Evolutionary conservation across 2,888 invertebrate species (phyloP), one percentile per base, ranked within the genome.

Genomic region (Toxonevra muliebris): DNA sequence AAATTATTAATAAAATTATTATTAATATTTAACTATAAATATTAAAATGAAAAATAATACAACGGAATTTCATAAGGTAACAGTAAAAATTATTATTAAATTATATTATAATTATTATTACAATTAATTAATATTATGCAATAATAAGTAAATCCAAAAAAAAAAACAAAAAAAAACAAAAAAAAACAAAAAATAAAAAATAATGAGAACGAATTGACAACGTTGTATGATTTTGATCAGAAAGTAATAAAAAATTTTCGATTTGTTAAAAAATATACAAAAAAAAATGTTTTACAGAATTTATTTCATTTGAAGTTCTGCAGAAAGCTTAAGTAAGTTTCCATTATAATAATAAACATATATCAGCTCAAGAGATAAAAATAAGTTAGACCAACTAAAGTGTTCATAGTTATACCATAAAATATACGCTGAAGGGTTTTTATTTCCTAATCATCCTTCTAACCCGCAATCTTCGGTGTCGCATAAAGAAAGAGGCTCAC

Each of bases 141-240:
- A 74, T 74, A 74, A 69, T 71, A 66, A 74, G 69, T 61, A 66
- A 55, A 70, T 67, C 66, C 69, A 70, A 69, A 72, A 70, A 68
- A 72, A 72, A 67, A 67, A 61, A 70, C 69, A 69, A 66, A 69
- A 20, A 50, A 66, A 42, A 41, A 65, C 42, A 58, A 65, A 61
- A 64, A 42, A 68, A 65, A 62, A 67, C n/a, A n/a, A n/a, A 65
- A 15, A 17, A n/a, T 43, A 60, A 66, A 43, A 66, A 61, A 73
- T 70, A 70, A 74, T 69, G 71, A 73, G 72, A 80, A 81, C 80
- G 77, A 82, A 82, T 83, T 83, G 80, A 82, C 76, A 84, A 80
- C 80, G 82, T 83, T 83, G 83, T 83, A 83, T 84, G 80, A 83
- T 83, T 83, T 83, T 83, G 82, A 83, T 83, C 82, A 83, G 80